Base-by-base conservation (phyloP, 2,113 vertebrate genomes). In the Sylvicapra grimmia region DNA sequence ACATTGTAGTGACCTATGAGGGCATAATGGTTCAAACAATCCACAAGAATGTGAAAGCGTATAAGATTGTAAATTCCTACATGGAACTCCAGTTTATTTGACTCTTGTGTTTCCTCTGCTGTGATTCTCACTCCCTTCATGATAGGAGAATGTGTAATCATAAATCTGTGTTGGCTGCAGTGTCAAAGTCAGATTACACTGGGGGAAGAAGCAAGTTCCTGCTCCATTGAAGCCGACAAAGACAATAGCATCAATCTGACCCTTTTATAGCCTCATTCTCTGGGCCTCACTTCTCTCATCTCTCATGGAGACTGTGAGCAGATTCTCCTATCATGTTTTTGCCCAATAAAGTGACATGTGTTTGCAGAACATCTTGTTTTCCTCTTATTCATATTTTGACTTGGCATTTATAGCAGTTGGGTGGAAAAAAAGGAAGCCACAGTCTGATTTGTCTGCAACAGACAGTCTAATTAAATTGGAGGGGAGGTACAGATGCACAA, bases 381-480 rank as follows among this genome's bases (percentile, higher is more conserved):
- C 91, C 89, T 96, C 96, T 98, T 98, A 96, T 98, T 98, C 98
- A 98, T 98, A 97, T 97, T 98, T 98, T 98, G 96, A 93, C 93
- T 97, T 98, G 97, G 97, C 98, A 98, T 98, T 98, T 98, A 95
- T 97, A 97, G 96, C 93, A 97, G 89, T 98, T 98, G 95, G 91
- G 59, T 97, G 29, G 75, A 79, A 83, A 86, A 93, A 79, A 59
- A 54, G 95, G 97, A 98, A 95, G n/a, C 88, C 89, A 86, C 84
- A 83, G 97, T 97, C 86, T 93, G 96, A 98, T 98, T 97, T 98
- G 96, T 98, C 97, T 98, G 97, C 91, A 97, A 97, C 97, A 98
- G 97, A 98, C 97, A 98, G 93, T 97, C 97, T 98, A 98, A 98
- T 98, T 98, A 98, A 98, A 97, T 97, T 97, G 97, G 91, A 95